phyloP scores from a whole-genome alignment of 2,888 invertebrate genomes.

The Eristalinus aeneus region DNA sequence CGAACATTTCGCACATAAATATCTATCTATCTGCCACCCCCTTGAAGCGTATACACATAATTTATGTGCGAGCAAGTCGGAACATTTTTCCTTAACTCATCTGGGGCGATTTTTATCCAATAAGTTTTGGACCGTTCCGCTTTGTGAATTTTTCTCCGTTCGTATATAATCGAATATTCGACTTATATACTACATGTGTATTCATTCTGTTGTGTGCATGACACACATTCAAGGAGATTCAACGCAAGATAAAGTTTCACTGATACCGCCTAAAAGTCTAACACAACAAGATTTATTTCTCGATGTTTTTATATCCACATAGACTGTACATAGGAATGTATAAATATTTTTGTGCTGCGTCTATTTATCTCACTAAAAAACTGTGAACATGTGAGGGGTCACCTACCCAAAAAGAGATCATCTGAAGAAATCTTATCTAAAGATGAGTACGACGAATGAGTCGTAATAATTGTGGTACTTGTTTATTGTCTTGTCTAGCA shows the following conservation, averaged over 20 bases:
- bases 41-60: slow-evolving; percentile 28
- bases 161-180: slow-evolving; percentile 38
- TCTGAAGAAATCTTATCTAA: not conserved
- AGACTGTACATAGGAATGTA: not conserved
- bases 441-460: not conserved
- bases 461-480: not conserved
- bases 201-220: not conserved
- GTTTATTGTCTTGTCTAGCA: too few relatives aligned
- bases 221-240: slow-evolving; percentile 13
- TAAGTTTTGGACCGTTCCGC: slow-evolving; percentile 42
- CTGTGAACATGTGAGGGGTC: not conserved
- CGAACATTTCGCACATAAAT: slow-evolving; percentile 68
- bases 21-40: slow-evolving; percentile 56
- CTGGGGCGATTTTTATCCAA: slow-evolving; percentile 48
- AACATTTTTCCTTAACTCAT: slow-evolving; percentile 25
- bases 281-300: slow-evolving; percentile 79
- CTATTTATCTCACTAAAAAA: not conserved
- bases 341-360: not conserved
- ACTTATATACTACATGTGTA: not conserved
- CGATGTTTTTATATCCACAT: slow-evolving; percentile 43
- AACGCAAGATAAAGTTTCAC: slow-evolving; percentile 79
- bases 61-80: slow-evolving; percentile 33
- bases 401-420: not conserved
- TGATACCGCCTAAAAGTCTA: slow-evolving; percentile 80
- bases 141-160: slow-evolving; percentile 39